Base-by-base conservation (phyloP, 2,797 vertebrate species). In the Bradypodion pumilum region DNA sequence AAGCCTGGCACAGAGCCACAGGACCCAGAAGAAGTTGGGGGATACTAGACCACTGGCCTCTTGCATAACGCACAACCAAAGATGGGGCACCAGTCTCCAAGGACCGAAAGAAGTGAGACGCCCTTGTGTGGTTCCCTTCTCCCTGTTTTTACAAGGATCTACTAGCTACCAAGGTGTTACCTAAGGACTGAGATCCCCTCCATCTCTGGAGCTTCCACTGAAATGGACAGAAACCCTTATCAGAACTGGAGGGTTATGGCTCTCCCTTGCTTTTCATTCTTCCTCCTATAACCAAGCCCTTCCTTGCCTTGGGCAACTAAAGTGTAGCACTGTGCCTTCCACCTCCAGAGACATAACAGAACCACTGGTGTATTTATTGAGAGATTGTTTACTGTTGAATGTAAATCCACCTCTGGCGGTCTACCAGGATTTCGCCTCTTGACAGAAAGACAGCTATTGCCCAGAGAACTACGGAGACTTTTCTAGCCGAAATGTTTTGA, bases 301-400 rank as follows among this genome's bases (percentile, higher is more conserved):
- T n/a, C 29, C n/a, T n/a, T 42, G 27, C 62, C 74, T 60, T 23
- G 52, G 62, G 25, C 37, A 52, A 42, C 13, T 70, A 5, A 85
- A 49, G 56, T 77, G 74, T 72, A 70, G 80, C 87, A 82, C 65
- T 1, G 2, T 86, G 70, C 79, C 25, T 84, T 35, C 66, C 46
- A 25, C 42, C 73, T 60, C 59, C 56, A 63, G 69, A 81, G 80
- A 87, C 63, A 89, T 81, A 84, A 69, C 82, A 42, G 59, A 83
- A 88, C 81, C 93, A 88, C 88, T 59, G 0, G 81, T 78, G 65
- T 93, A 95, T 94, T 95, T 95, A 95, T 96, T 95, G 95, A 95
- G 89, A 87, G 85, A 91, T 86, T 87, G 90, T 94, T 81, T 94
- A 93, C 78, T 25, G 78, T 86, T 91, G 94, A 95, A 93, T 94